Evolutionary conservation across 2,113 vertebrate species (phyloP).

Genomic region (Sturnira hondurensis): DNA sequence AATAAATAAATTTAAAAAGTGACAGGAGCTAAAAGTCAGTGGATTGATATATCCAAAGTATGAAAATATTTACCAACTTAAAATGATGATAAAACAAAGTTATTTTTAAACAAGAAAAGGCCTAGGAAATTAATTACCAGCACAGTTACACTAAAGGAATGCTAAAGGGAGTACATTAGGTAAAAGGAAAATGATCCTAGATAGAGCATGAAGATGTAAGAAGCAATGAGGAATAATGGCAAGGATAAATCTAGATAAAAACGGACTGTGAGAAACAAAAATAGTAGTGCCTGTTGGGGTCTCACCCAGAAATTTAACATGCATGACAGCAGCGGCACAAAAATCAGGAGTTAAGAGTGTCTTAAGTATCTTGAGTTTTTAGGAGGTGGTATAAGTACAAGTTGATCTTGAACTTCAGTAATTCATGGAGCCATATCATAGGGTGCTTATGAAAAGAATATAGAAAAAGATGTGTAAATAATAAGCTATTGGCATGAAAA

Average conservation of each 20-base stretch:
- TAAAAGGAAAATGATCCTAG: not conserved
- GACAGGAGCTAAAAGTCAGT: not conserved
- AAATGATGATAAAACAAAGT: not conserved
- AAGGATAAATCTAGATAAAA: not conserved
- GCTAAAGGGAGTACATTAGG: not conserved
- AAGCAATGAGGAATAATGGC: not conserved
- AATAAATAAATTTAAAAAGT: too few relatives aligned
- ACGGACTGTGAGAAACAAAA: not conserved
- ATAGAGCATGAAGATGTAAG: not conserved
- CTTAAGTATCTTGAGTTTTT: not conserved
- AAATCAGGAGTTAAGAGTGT: not conserved
- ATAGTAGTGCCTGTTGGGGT: not conserved
- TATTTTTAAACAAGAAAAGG: not conserved
- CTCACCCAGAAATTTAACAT: not conserved
- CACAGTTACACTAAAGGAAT: not conserved
- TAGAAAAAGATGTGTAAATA: not conserved
- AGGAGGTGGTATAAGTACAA: not conserved
- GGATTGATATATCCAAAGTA: not conserved
- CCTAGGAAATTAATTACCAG: not conserved
- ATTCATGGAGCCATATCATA: not conserved
- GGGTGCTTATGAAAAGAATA: not conserved
- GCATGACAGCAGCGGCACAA: not conserved
- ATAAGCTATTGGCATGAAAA: not conserved
- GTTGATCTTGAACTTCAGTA: not conserved
- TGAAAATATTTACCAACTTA: not conserved